A percentile compares a stretch with the other conserved stretches of the same genome.
These are phyloP conservation scores for Horisme vitalbata DNA, from an alignment of 2,888 invertebrate genomes.

Conservation along the genomic window DNA sequence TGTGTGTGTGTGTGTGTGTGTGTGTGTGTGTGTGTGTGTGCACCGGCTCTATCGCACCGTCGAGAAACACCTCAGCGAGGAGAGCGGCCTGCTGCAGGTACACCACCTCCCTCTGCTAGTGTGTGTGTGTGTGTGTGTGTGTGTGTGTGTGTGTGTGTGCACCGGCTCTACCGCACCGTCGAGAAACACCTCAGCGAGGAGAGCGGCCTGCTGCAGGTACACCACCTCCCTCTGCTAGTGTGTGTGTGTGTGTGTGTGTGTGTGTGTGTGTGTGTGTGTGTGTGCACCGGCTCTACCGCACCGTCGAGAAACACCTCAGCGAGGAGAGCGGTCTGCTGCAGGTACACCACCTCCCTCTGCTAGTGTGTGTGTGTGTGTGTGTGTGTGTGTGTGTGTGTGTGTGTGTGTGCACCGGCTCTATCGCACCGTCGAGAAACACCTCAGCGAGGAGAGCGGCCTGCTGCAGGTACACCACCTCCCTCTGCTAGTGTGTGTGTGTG, in stretches of 20 bases:
- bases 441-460: conserved; percentile 96
- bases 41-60: conserved; percentile 97
- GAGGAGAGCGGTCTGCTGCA: conserved; percentile 96
- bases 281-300: conserved; percentile 95
- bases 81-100: conserved; percentile 92
- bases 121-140: too few relatives aligned
- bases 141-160: conserved; percentile 96
- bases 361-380: too few relatives aligned
- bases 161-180: conserved; percentile 96
- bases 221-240: too few relatives aligned
- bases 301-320: conserved; percentile 98
- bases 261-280: conserved; percentile 97
- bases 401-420: conserved; percentile 96
- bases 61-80: conserved; percentile 98
- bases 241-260: too few relatives aligned
- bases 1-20: too few relatives aligned
- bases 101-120: too few relatives aligned
- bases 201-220: conserved; percentile 90
- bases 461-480: conserved; percentile 78
- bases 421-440: conserved; percentile 98
- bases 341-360: too few relatives aligned
- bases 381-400: conserved; percentile 96
- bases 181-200: conserved; percentile 98
- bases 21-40: conserved; percentile 95
- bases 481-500: too few relatives aligned